Conservation (phyloP, 2,888 invertebrate species). For the Scaptomyza parva region DNA sequence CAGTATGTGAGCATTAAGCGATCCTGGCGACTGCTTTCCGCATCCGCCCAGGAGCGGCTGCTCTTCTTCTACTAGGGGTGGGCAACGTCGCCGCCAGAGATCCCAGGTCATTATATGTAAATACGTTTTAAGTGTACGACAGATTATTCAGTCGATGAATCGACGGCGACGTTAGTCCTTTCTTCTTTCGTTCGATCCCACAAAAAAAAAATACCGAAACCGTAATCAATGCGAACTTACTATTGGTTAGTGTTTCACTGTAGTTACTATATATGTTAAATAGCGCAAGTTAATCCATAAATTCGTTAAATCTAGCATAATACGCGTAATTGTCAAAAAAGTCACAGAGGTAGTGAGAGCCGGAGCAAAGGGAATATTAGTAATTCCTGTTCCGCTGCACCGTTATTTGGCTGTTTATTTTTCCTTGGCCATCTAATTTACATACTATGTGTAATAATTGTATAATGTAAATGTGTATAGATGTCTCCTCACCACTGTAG, state of each 20-base stretch:
- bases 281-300: slow-evolving; percentile 72
- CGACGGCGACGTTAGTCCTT: slow-evolving; percentile 25
- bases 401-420: slow-evolving; percentile 34
- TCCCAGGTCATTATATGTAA: slow-evolving; percentile 48
- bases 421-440: slow-evolving; percentile 37
- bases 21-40: slow-evolving; percentile 94
- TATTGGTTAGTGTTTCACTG: slow-evolving; percentile 68
- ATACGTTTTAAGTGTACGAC: slow-evolving; percentile 54
- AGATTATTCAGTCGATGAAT: slow-evolving; percentile 33
- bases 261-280: slow-evolving; percentile 70
- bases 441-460: slow-evolving; percentile 47
- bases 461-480: slow-evolving; percentile 71
- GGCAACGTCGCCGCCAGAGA: slow-evolving; percentile 43
- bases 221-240: slow-evolving; percentile 44
- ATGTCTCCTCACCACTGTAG: slow-evolving; percentile 42
- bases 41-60: slow-evolving; percentile 93
- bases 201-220: slow-evolving; percentile 10
- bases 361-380: slow-evolving; percentile 5
- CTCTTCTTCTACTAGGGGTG: slow-evolving; percentile 92
- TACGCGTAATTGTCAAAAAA: slow-evolving; percentile 33
- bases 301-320: slow-evolving; percentile 55
- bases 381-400: slow-evolving; percentile 45
- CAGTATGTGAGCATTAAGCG: slow-evolving; percentile 95
- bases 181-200: slow-evolving; percentile 39
- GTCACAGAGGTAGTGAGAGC: slow-evolving; percentile 40